Evolutionary conservation across 2,113 vertebrate species (phyloP).

Genomic region (Mastomys coucha): DNA sequence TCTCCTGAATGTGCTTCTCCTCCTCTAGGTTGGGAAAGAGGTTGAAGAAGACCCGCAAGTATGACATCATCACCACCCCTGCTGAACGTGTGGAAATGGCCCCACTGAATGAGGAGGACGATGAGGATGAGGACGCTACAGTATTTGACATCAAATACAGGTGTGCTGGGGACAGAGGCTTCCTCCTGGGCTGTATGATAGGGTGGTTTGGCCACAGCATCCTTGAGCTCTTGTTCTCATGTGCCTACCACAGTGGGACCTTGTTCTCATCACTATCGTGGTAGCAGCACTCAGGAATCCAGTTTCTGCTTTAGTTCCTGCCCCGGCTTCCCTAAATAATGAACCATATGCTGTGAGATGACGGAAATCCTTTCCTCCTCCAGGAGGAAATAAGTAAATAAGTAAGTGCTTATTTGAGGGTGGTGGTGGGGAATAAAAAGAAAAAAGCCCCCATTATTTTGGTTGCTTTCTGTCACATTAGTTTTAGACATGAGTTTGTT

Average conservation of each 20-base stretch:
- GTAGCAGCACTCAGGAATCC: neutral
- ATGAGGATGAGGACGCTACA: constrained; percentile 94
- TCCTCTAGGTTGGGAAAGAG: constrained; percentile 91
- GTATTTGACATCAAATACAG: constrained; percentile 98
- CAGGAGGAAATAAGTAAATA: neutral
- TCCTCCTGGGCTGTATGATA: neutral
- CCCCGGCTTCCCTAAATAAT: no score
- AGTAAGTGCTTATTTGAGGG: neutral
- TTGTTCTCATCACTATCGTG: neutral
- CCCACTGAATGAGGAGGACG: constrained; percentile 95
- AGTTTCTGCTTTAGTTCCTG: no score
- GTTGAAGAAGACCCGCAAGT: constrained; percentile 96
- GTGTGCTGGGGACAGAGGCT: constrained; percentile 77
- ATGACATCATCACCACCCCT: constrained; percentile 97
- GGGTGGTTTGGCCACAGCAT: neutral
- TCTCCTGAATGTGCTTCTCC: neutral
- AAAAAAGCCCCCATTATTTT: constrained; percentile 69
- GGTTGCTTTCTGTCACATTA: constrained; percentile 47
- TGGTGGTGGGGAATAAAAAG: neutral
- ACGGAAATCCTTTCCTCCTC: no score
- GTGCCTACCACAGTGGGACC: no score
- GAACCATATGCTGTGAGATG: no score
- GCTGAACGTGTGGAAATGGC: constrained; percentile 97
- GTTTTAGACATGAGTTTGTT: constrained; percentile 37
- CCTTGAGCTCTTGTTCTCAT: neutral